Base-by-base conservation (phyloP, 2,888 invertebrate species). In the Scelioninae gen. 2 region DNA sequence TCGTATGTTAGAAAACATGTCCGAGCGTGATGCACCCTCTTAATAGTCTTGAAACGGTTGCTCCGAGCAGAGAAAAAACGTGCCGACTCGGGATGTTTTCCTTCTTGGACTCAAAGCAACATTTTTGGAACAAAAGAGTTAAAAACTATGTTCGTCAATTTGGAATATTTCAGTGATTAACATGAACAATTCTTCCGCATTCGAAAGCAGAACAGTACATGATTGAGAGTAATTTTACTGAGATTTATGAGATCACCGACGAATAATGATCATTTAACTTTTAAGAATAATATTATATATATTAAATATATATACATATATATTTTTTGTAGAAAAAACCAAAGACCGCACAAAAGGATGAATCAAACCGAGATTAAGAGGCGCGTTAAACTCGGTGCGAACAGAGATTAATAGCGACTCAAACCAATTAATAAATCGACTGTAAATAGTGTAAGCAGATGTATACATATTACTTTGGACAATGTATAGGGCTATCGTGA, bases 241-340 rank as follows among this genome's bases (percentile, higher is more conserved):
- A 82, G 81, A 83, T 81, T 83, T 83, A 78, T 81, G 60, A 79
- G 79, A 81, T 81, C 80, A 82, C 79, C 78, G 81, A 81, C 81
- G 81, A 80, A 77, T 81, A 81, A 82, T 78, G 82, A 84, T 83
- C 79, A 79, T 78, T 81, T 76, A 71, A 80, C 65, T 80, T 80
- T 83, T 84, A 84, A 84, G 83, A 77, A 83, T 81, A 82, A 83
- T 84, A 31, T 31, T 31, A 31, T 31, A 31, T 31, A 31, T 31
- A 31, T 4, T 9, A 31, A 6, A 31, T 7, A 31, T 31, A 9
- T 31, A 31, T 31, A 31, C 31, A 31, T 31, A 31, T 31, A 31
- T 31, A 31, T 31, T 84, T 85, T 84, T 85, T 85, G 83, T 84
- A 84, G 84, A 69, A 57, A 84, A 73, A 78, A 85, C 85, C 85